These are phyloP conservation scores for Nannospalax galili DNA, from an alignment of 2,113 vertebrate species.

Conservation along the genomic window DNA sequence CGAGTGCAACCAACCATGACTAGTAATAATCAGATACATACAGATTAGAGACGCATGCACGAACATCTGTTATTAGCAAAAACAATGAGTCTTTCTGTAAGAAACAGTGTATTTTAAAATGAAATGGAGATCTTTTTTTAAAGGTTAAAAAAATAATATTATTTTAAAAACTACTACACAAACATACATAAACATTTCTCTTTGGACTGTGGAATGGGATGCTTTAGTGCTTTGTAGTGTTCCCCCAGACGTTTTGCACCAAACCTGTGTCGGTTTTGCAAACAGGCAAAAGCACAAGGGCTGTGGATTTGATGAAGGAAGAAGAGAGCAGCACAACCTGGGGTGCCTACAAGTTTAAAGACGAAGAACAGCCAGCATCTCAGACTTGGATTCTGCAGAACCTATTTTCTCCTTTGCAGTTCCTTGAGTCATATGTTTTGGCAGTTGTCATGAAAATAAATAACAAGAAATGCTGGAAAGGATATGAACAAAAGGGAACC, in stretches of 20 bases:
- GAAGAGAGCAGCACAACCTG: background rate
- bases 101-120: too few relatives aligned
- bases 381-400: background rate
- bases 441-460: background rate
- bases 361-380: background rate
- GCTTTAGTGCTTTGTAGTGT: background rate
- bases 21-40: too few relatives aligned
- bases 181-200: background rate
- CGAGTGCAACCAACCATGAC: too few relatives aligned
- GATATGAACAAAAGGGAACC: background rate
- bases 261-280: background rate
- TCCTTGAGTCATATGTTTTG: background rate
- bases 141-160: too few relatives aligned
- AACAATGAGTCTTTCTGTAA: too few relatives aligned
- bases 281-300: constrained; percentile 26
- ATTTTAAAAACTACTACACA: too few relatives aligned
- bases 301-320: background rate
- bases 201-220: too few relatives aligned
- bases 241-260: background rate
- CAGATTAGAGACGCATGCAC: too few relatives aligned
- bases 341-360: background rate
- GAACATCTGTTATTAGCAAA: too few relatives aligned
- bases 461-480: background rate
- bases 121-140: too few relatives aligned
- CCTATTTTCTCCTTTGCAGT: background rate